Evolutionary conservation across 2,888 invertebrate species (phyloP).

Genomic region (Steinernema scapterisci): DNA sequence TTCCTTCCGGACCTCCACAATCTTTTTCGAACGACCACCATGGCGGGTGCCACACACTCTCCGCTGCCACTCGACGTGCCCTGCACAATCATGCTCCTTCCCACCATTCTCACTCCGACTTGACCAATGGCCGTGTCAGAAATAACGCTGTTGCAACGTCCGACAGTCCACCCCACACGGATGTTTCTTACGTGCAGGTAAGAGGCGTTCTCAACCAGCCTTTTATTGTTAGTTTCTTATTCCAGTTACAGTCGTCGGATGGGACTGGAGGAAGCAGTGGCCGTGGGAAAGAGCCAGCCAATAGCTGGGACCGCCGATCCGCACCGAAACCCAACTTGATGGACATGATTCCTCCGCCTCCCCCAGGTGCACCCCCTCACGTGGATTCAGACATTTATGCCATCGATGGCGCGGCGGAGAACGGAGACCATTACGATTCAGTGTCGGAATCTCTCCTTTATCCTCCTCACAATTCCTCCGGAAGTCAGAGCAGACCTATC

Average conservation of each 20-base stretch:
- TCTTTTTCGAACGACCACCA: neutral
- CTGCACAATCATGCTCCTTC: slow-evolving; percentile 15
- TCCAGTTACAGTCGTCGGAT: slow-evolving; percentile 55
- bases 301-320: slow-evolving; percentile 40
- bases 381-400: slow-evolving; percentile 24
- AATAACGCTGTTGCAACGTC: neutral
- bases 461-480: slow-evolving; percentile 5
- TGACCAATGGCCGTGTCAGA: neutral
- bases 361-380: slow-evolving; percentile 50
- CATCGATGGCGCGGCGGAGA: neutral
- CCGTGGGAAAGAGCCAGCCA: slow-evolving; percentile 40
- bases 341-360: slow-evolving; percentile 63
- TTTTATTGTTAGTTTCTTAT: too few relatives aligned
- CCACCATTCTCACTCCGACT: slow-evolving; percentile 18
- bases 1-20: slow-evolving; percentile 54
- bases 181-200: slow-evolving; percentile 62
- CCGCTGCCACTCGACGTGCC: slow-evolving; percentile 6
- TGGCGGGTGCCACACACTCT: slow-evolving; percentile 17
- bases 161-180: slow-evolving; percentile 63
- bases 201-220: slow-evolving; percentile 11
- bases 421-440: slow-evolving; percentile 20
- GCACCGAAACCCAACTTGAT: slow-evolving; percentile 56
- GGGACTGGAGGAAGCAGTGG: slow-evolving; percentile 55
- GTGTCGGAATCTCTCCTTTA: slow-evolving; percentile 15
- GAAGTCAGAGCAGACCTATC: neutral